These are phyloP conservation scores for Falco berigora DNA, from an alignment of 2,797 vertebrate species.

Conservation along the genomic window DNA sequence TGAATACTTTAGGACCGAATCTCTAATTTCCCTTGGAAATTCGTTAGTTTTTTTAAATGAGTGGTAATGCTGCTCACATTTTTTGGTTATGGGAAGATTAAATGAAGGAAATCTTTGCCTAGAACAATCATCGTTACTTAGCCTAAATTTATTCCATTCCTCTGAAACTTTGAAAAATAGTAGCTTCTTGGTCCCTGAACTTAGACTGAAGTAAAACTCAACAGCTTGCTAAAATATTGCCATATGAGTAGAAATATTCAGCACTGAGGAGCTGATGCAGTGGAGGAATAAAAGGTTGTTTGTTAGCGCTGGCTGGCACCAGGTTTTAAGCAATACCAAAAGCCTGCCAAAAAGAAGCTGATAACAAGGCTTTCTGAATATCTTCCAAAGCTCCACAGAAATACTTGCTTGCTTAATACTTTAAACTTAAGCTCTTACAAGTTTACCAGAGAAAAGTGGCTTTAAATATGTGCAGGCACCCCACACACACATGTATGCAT, in stretches of 20 bases:
- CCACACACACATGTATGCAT: not conserved
- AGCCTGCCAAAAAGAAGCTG: slow-evolving; percentile 62
- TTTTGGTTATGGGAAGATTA: slow-evolving; percentile 62
- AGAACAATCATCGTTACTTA: slow-evolving; percentile 56
- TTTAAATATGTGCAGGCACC: not conserved
- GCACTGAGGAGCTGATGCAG: slow-evolving; percentile 51
- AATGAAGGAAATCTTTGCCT: slow-evolving; percentile 65
- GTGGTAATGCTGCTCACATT: slow-evolving; percentile 49
- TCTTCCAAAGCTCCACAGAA: slow-evolving; percentile 67
- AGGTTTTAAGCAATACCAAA: slow-evolving; percentile 42
- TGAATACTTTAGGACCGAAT: slow-evolving; percentile 50
- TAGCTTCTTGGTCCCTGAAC: slow-evolving; percentile 55
- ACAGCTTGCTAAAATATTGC: slow-evolving; percentile 70
- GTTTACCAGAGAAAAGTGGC: slow-evolving; percentile 25
- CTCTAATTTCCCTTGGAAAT: slow-evolving; percentile 66
- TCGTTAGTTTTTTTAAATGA: slow-evolving; percentile 57
- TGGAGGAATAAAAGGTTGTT: slow-evolving; percentile 65
- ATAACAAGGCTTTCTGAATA: slow-evolving; percentile 69
- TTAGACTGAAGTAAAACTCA: slow-evolving; percentile 62
- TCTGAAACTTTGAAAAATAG: slow-evolving; percentile 45
- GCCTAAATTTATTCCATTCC: slow-evolving; percentile 57
- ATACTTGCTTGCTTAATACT: slow-evolving; percentile 43
- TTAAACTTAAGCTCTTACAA: slow-evolving; percentile 45
- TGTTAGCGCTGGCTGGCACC: slow-evolving; percentile 62
- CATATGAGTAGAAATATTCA: slow-evolving; percentile 64